Percentiles rank a stretch among this genome's conserved stretches.
Evolutionary conservation across 2,113 vertebrate species (phyloP).

Genomic region (Miniopterus natalensis): DNA sequence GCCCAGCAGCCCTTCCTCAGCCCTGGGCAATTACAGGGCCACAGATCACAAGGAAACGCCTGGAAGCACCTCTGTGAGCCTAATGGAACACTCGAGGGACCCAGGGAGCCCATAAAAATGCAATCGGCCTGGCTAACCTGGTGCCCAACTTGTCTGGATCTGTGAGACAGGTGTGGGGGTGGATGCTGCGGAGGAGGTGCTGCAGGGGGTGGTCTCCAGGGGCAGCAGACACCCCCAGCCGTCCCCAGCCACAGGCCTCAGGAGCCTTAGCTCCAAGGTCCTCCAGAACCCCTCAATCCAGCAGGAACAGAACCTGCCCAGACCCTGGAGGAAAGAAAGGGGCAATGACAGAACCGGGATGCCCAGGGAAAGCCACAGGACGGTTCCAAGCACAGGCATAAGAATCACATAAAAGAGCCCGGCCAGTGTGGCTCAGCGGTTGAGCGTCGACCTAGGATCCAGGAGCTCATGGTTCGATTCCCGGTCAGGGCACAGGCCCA

Average conservation of each 20-base stretch:
- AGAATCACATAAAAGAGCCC: neutral
- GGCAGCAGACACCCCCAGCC: neutral
- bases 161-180: neutral
- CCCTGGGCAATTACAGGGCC: neutral
- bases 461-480: too few relatives aligned
- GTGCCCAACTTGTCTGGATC: neutral
- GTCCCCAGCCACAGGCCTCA: too few relatives aligned
- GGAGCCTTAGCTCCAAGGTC: neutral
- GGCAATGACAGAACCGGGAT: neutral
- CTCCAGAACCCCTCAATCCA: neutral
- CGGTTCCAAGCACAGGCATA: neutral
- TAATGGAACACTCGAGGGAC: neutral
- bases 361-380: neutral
- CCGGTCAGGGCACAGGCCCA: too few relatives aligned
- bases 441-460: too few relatives aligned
- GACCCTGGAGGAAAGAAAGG: neutral
- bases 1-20: neutral
- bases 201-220: neutral
- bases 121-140: neutral
- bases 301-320: neutral
- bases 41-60: slow-evolving; percentile 9
- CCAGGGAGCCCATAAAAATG: neutral
- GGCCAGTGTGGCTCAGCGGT: too few relatives aligned
- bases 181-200: neutral
- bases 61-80: neutral